phyloP scores from a whole-genome alignment of 1,140 invertebrate genomes.

The Diorhabda carinulata region DNA sequence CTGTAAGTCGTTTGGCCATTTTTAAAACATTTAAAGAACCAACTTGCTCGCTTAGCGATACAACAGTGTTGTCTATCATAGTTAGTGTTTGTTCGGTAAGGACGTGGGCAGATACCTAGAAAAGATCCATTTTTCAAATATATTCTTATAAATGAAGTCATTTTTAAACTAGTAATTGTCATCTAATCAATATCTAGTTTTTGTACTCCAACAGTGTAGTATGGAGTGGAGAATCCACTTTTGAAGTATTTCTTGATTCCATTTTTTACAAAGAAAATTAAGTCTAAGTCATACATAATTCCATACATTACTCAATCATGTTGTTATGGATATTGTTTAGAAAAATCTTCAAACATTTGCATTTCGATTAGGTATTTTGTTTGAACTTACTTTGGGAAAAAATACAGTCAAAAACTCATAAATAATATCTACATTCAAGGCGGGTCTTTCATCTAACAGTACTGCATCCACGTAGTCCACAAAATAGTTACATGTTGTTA shows the following conservation, averaged over 20 bases:
- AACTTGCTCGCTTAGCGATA: conserved; percentile 53
- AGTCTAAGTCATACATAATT: no score
- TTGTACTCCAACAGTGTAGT: no score
- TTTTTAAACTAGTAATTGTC: no score
- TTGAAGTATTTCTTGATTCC: no score
- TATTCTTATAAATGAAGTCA: no score
- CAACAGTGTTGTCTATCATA: conserved; percentile 56
- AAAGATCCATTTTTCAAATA: conserved; percentile 9
- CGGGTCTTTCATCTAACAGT: conserved; percentile 72
- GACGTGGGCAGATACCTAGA: conserved; percentile 55
- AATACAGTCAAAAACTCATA: conserved; percentile 79
- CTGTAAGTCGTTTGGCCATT: conserved; percentile 53
- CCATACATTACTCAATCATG: no score
- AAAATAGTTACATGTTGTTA: conserved; percentile 73
- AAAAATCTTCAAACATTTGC: no score
- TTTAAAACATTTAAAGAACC: conserved; percentile 51
- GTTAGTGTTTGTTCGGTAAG: conserved; percentile 58
- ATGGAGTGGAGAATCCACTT: no score
- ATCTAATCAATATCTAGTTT: no score
- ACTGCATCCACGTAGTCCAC: conserved; percentile 81
- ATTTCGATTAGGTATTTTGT: no score
- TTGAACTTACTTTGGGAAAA: conserved; percentile 67
- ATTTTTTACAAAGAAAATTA: no score
- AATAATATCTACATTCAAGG: conserved; percentile 71
- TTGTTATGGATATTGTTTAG: no score